Conservation (phyloP, 2,888 invertebrate genomes). For the Belgica antarctica region DNA sequence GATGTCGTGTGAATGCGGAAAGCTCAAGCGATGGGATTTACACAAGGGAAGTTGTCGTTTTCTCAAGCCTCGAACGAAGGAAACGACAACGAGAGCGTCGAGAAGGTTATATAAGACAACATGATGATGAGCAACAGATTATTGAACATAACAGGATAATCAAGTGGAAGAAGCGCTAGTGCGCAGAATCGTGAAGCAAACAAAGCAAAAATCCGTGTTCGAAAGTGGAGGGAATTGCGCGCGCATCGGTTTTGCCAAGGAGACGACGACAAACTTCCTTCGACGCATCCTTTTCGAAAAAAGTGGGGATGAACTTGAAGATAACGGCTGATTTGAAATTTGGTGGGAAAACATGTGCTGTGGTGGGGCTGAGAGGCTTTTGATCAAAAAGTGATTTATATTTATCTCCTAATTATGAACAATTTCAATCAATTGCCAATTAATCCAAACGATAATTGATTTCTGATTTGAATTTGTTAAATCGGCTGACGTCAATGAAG, state of each 20-base stretch:
- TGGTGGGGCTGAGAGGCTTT: no score
- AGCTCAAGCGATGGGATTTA: neutral
- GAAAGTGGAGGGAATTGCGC: constrained; percentile 33
- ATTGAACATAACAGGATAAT: neutral
- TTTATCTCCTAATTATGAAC: no score
- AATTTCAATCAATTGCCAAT: no score
- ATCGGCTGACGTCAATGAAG: no score
- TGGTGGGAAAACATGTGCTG: neutral
- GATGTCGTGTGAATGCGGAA: neutral
- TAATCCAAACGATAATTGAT: no score
- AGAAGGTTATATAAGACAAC: constrained; percentile 23
- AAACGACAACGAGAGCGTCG: no score
- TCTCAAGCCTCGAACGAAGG: neutral
- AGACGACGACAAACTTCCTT: neutral
- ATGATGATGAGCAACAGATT: constrained; percentile 34
- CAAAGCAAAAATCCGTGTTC: neutral
- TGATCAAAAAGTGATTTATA: no score
- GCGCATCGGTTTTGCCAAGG: neutral
- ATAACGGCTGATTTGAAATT: neutral
- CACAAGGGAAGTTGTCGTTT: neutral
- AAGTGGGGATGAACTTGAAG: constrained; percentile 9
- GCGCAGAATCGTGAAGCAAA: neutral
- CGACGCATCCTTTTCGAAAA: neutral
- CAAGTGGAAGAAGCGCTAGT: neutral
- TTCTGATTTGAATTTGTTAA: no score